Evolutionary conservation across 2,888 invertebrate species (phyloP).

Genomic region (Mayetiola destructor): DNA sequence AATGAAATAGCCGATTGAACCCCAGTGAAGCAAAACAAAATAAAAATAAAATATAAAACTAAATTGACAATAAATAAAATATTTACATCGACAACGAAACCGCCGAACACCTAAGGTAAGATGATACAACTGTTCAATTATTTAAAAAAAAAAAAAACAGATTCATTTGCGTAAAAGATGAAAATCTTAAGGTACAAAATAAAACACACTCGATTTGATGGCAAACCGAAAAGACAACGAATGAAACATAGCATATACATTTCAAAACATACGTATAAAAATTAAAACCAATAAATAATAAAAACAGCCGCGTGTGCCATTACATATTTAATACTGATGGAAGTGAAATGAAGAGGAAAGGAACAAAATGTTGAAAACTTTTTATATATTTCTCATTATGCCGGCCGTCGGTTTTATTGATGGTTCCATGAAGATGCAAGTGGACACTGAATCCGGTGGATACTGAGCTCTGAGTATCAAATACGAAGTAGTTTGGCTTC

Average conservation of each 20-base stretch:
- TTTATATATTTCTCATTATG: neutral
- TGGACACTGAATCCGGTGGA: too few species aligned
- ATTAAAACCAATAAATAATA: slow-evolving; percentile 12
- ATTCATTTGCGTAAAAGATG: neutral
- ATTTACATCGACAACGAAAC: neutral
- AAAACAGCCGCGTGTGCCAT: neutral
- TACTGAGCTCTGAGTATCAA: too few species aligned
- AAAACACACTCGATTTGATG: neutral
- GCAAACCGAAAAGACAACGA: neutral
- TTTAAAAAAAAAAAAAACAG: too few species aligned
- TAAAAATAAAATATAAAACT: neutral
- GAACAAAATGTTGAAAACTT: neutral
- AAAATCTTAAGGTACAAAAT: neutral
- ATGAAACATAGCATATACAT: neutral
- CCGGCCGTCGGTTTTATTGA: slow-evolving; percentile 1
- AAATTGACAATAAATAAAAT: slow-evolving; percentile 11
- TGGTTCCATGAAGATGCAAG: neutral
- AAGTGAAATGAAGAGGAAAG: neutral
- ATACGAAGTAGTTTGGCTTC: too few species aligned
- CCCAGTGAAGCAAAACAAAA: neutral
- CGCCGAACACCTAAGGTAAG: slow-evolving; percentile 3
- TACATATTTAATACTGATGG: neutral
- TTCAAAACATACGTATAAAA: slow-evolving; percentile 10
- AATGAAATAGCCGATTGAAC: neutral
- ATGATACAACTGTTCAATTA: slow-evolving; percentile 10